These are phyloP conservation scores for Entomyzon cyanotis DNA, from an alignment of 2,113 vertebrate genomes.

Conservation along the genomic window DNA sequence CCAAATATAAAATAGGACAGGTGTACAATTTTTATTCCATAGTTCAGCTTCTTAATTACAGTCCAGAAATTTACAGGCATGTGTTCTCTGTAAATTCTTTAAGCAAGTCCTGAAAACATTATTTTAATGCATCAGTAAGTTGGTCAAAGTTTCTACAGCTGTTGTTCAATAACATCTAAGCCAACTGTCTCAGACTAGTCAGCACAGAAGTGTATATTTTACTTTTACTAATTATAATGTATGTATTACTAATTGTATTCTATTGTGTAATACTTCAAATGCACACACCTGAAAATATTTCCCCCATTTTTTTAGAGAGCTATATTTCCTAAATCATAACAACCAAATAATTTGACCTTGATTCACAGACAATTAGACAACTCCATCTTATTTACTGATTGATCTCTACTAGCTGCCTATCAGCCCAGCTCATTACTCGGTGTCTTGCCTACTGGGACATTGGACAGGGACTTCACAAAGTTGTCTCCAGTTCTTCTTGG, in stretches of 20 bases:
- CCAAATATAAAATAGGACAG: conserved; percentile 46
- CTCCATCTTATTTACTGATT: not conserved
- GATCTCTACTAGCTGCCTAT: not conserved
- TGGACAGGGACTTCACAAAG: not conserved
- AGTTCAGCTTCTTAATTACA: conserved; percentile 41
- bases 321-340: not conserved
- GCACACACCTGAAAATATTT: conserved; percentile 27
- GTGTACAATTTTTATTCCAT: conserved; percentile 45
- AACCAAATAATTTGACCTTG: conserved; percentile 3
- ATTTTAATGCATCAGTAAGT: conserved; percentile 19
- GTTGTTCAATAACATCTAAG: conserved; percentile 35
- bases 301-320: not conserved
- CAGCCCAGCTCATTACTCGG: not conserved
- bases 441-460: not conserved
- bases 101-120: conserved; percentile 22
- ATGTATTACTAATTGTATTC: conserved; percentile 15
- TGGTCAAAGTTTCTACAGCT: conserved; percentile 44
- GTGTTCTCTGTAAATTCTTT: conserved; percentile 40
- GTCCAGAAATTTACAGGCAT: conserved; percentile 38
- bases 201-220: conserved; percentile 21
- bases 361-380: conserved; percentile 11
- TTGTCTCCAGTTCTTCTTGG: not conserved
- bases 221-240: conserved; percentile 20
- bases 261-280: conserved; percentile 27
- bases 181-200: conserved; percentile 33